A percentile compares a stretch with the other conserved stretches of the same genome.
phyloP scores from a whole-genome alignment of 2,888 invertebrate genomes.

The Oscheius onirici region DNA sequence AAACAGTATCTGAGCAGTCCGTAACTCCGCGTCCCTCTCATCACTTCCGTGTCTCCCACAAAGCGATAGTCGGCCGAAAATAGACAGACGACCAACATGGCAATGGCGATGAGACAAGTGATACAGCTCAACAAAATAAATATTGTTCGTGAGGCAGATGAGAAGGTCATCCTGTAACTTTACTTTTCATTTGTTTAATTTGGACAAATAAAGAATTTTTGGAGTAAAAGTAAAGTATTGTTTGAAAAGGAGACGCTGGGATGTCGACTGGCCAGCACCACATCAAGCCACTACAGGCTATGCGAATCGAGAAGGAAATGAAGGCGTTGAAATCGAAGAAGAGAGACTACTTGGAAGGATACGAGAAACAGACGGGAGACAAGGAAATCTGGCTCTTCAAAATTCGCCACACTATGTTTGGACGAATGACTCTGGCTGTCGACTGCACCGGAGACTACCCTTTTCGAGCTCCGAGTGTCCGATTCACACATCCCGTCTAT shows the following conservation, averaged over 20 bases:
- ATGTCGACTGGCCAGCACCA: constrained; percentile 2
- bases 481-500: constrained; percentile 19
- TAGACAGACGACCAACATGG: constrained; percentile 40
- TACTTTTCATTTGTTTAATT: too few species aligned
- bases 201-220: not conserved
- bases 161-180: constrained; percentile 7
- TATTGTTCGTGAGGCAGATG: constrained; percentile 7
- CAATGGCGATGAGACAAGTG: constrained; percentile 33
- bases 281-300: constrained; percentile 3
- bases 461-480: constrained; percentile 1
- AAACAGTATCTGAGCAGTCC: constrained; percentile 58
- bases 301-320: constrained; percentile 16
- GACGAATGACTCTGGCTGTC: not conserved
- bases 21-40: constrained; percentile 42
- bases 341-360: not conserved
- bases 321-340: not conserved
- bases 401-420: not conserved
- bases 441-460: constrained; percentile 26
- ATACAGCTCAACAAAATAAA: constrained; percentile 21
- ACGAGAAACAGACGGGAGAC: not conserved
- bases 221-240: too few species aligned
- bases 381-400: constrained; percentile 17
- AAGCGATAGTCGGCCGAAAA: constrained; percentile 49
- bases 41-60: constrained; percentile 35
- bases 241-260: too few species aligned